phyloP scores from a whole-genome alignment of 2,113 vertebrate species.

The Trinectes maculatus region DNA sequence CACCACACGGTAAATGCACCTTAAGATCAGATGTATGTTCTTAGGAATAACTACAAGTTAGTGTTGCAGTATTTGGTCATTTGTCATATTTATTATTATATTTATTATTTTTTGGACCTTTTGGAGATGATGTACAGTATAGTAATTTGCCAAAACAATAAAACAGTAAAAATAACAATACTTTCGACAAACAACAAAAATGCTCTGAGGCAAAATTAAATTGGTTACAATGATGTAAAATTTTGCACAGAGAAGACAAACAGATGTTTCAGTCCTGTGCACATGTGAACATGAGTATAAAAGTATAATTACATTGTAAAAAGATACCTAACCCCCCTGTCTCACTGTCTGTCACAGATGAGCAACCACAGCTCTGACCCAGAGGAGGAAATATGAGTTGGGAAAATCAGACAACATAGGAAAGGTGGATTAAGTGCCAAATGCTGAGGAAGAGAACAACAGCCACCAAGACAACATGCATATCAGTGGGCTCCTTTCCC shows the following conservation, averaged over 20 bases:
- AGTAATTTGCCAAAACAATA: no score
- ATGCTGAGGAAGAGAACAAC: conserved; percentile 76
- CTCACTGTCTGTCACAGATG: conserved; percentile 69
- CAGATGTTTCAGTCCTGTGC: conserved; percentile 1
- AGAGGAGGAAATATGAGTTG: conserved; percentile 81
- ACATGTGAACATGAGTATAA: conserved; percentile 4
- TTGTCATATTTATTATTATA: background rate
- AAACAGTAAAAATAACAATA: no score
- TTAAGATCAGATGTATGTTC: background rate
- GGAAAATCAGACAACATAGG: conserved; percentile 46
- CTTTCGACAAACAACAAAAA: no score
- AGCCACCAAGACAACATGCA: conserved; percentile 46
- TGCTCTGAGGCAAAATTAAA: no score
- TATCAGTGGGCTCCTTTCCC: conserved; percentile 36
- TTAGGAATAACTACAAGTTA: background rate
- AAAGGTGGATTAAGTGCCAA: conserved; percentile 66
- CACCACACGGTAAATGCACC: conserved; percentile 72
- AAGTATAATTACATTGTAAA: background rate
- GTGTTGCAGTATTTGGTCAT: no score
- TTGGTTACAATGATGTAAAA: no score
- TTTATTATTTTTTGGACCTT: background rate
- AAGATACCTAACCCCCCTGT: conserved; percentile 32
- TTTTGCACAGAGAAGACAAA: background rate
- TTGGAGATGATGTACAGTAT: no score
- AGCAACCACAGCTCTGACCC: conserved; percentile 81